Percentiles rank a stretch among this genome's conserved stretches.
Conservation (phyloP, 2,797 vertebrate genomes). For the Pseudochromis fuscus region DNA sequence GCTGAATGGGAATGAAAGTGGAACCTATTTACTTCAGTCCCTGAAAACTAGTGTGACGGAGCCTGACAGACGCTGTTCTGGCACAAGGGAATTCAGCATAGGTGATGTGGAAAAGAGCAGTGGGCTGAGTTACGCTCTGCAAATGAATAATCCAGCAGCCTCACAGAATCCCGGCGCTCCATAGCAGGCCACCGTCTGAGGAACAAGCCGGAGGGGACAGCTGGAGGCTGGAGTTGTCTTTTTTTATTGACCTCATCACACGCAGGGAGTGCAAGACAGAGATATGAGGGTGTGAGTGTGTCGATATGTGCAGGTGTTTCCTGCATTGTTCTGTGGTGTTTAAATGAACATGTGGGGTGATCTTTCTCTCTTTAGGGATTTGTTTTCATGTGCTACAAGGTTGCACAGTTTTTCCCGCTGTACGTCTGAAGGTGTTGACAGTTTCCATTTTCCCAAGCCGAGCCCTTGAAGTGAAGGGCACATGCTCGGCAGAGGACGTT, state of each 20-base stretch:
- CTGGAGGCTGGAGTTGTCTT: slow-evolving; percentile 53
- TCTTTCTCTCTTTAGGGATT: slow-evolving; percentile 29
- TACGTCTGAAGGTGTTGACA: slow-evolving; percentile 64
- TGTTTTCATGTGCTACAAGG: slow-evolving; percentile 22
- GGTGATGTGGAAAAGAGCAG: slow-evolving; percentile 69
- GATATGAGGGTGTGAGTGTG: slow-evolving; percentile 27
- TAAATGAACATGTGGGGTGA: slow-evolving; percentile 31
- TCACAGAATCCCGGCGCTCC: slow-evolving; percentile 36
- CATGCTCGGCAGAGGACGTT: slow-evolving; percentile 56
- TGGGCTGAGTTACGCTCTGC: slow-evolving; percentile 55
- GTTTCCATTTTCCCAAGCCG: slow-evolving; percentile 59
- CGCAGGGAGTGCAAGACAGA: slow-evolving; percentile 22
- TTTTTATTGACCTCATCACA: slow-evolving; percentile 65
- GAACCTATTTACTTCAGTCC: slow-evolving; percentile 66
- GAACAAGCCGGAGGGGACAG: slow-evolving; percentile 49
- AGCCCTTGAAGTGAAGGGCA: slow-evolving; percentile 74
- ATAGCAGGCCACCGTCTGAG: slow-evolving; percentile 56
- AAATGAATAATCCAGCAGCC: slow-evolving; percentile 71
- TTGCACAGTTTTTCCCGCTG: slow-evolving; percentile 48
- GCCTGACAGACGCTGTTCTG: slow-evolving; percentile 53
- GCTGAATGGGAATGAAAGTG: slow-evolving; percentile 64
- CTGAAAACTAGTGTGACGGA: slow-evolving; percentile 57
- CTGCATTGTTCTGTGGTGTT: slow-evolving; percentile 42
- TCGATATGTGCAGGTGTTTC: slow-evolving; percentile 33
- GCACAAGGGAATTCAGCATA: slow-evolving; percentile 52